Percentiles rank a stretch among this genome's conserved stretches.
Conservation (phyloP, 2,113 vertebrate genomes). For the Agelaius phoeniceus region DNA sequence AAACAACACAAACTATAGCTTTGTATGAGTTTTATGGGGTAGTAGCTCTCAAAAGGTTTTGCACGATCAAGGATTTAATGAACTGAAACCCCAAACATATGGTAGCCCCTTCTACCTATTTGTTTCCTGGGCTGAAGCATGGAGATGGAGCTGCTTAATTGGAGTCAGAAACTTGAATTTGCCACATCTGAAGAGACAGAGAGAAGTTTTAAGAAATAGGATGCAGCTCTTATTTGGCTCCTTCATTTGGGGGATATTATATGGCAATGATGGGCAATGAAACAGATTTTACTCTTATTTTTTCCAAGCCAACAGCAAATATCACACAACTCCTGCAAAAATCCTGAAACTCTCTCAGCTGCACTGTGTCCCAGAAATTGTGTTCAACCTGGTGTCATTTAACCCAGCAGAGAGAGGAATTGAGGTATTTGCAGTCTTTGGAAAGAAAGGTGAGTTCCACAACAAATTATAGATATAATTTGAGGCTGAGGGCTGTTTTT, state of each 20-base stretch:
- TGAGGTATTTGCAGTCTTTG: rapidly evolving
- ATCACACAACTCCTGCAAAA: not conserved
- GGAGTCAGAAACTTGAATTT: slow-evolving; percentile 12
- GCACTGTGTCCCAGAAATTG: not conserved
- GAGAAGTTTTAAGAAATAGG: not conserved
- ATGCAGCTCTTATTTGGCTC: not conserved
- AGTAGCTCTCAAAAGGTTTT: slow-evolving; percentile 19
- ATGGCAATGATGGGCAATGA: not conserved
- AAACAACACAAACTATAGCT: slow-evolving; percentile 45
- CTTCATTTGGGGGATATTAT: not conserved
- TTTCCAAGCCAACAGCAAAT: not conserved
- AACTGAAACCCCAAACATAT: slow-evolving; percentile 1
- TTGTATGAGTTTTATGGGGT: not conserved
- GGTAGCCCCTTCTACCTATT: not conserved
- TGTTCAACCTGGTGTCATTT: not conserved
- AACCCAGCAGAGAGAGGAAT: not conserved
- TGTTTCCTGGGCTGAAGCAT: not conserved
- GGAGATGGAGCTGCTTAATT: not conserved
- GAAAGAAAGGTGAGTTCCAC: not conserved
- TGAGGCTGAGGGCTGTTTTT: not conserved
- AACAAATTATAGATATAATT: not conserved
- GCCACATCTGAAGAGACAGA: not conserved
- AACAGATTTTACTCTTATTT: not conserved
- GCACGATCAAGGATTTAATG: slow-evolving; percentile 20
- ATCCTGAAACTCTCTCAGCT: not conserved